A percentile compares a stretch with the other conserved stretches of the same genome.
Conservation (phyloP, 2,888 invertebrate species). For the Piscicola geometra region DNA sequence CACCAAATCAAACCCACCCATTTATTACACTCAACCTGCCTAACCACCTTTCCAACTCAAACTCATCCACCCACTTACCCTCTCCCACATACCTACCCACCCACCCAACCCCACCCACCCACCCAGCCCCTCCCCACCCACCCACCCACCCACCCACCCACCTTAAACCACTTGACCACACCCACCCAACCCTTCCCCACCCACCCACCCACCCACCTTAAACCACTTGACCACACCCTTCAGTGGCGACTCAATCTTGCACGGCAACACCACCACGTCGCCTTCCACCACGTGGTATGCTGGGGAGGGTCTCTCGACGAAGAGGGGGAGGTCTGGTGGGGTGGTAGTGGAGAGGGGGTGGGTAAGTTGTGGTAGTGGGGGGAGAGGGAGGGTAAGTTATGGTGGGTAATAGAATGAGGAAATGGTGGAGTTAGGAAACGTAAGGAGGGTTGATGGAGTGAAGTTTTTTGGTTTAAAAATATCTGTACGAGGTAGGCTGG, state of each 20-base stretch:
- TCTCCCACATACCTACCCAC: not conserved
- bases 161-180: not conserved
- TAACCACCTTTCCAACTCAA: not conserved
- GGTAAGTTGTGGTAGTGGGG: too few species aligned
- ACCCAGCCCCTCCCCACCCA: not conserved
- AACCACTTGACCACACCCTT: constrained; percentile 6
- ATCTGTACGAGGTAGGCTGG: too few species aligned
- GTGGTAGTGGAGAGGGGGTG: too few species aligned
- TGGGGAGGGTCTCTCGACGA: not conserved
- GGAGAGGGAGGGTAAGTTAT: too few species aligned
- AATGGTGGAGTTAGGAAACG: too few species aligned
- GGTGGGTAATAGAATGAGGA: too few species aligned
- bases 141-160: not conserved
- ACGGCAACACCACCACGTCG: constrained; percentile 18
- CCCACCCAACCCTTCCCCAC: not conserved
- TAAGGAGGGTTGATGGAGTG: too few species aligned
- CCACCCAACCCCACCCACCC: not conserved
- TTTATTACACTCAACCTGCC: not conserved
- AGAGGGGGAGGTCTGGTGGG: constrained; percentile 18
- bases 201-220: not conserved
- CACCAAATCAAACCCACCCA: too few species aligned
- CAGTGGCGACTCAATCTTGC: not conserved
- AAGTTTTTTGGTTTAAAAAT: too few species aligned
- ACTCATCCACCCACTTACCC: not conserved
- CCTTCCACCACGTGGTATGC: constrained; percentile 16